Evolutionary conservation across 2,113 vertebrate genomes (phyloP).

Genomic region (Sakesphorus luctuosus): DNA sequence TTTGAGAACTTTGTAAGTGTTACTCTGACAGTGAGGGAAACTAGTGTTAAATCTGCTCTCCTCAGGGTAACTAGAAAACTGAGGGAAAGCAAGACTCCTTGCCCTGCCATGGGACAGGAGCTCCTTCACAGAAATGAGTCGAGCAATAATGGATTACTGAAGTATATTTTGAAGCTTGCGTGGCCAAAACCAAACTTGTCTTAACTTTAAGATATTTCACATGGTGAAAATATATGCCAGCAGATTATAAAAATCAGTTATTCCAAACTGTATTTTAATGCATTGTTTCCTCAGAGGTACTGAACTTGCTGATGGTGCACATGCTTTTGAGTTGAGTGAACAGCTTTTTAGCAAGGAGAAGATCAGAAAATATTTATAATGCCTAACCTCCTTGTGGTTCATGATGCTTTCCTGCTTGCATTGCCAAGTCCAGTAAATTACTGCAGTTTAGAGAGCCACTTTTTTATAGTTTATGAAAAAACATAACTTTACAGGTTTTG

Average conservation of each 20-base stretch:
- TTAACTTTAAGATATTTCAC: background rate
- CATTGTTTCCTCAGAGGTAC: background rate
- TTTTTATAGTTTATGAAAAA: background rate
- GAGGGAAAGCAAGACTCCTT: background rate
- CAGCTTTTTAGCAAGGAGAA: background rate
- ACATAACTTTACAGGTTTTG: background rate
- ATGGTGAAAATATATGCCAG: background rate
- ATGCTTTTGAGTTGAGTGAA: background rate
- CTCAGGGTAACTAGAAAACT: background rate
- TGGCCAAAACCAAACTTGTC: background rate
- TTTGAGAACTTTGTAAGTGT: background rate
- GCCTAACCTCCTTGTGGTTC: background rate
- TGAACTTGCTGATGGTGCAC: background rate
- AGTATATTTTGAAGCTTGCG: background rate
- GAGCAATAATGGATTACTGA: background rate
- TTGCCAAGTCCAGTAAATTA: slow-evolving; percentile 26
- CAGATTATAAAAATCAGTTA: background rate
- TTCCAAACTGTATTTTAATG: background rate
- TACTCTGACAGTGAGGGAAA: background rate
- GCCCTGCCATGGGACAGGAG: background rate
- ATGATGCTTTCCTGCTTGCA: background rate
- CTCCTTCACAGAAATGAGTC: background rate
- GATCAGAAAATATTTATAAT: background rate
- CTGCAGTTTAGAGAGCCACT: background rate
- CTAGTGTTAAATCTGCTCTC: background rate